Evolutionary conservation across 2,888 invertebrate genomes (phyloP), one percentile per base, ranked within the genome.

Genomic region (Machimus rusticus): DNA sequence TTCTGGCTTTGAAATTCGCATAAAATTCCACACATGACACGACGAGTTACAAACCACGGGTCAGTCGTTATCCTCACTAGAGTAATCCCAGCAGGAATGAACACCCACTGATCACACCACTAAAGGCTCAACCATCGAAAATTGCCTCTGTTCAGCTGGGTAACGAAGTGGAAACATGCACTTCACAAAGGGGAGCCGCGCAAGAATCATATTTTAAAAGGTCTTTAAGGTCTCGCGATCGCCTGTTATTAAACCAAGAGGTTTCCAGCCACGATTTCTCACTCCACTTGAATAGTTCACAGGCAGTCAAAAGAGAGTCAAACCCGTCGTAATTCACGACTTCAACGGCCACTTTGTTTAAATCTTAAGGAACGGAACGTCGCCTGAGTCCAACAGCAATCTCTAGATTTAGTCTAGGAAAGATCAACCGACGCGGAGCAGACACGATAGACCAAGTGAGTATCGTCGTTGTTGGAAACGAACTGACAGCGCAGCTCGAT

Each of bases 201-300:
- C n/a, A 79, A 46, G 51, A 79, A 79, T 79, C 79, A 79, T 79
- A 79, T 79, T 79, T 79, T 79, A 79, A 78, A 55, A 79, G 79
- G 79, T 79, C 79, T 79, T 79, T 51, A 79, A 79, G 51, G 79
- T 79, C 79, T 79, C 12, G 23, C 28, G 51, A 51, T 79, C 79
- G 51, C 19, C 78, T 79, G 66, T 12, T 66, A 79, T 79, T 79
- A 79, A 46, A 79, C 31, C 79, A 31, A 79, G 51, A 55, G 31
- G 79, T 82, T 82, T 57, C 81, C 16, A 51, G n/a, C 55, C 82
- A 66, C 82, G 57, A 66, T 57, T 82, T 82, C 55, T 66, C 82
- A 82, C 82, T 82, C 37, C 66, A 66, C 55, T 57, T 82, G 66
- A 51, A 66, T 39, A 82, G 82, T 82, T 82, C 66, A 82, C 82